phyloP scores from a whole-genome alignment of 2,888 invertebrate species.

The Drosophila glabriapex region DNA sequence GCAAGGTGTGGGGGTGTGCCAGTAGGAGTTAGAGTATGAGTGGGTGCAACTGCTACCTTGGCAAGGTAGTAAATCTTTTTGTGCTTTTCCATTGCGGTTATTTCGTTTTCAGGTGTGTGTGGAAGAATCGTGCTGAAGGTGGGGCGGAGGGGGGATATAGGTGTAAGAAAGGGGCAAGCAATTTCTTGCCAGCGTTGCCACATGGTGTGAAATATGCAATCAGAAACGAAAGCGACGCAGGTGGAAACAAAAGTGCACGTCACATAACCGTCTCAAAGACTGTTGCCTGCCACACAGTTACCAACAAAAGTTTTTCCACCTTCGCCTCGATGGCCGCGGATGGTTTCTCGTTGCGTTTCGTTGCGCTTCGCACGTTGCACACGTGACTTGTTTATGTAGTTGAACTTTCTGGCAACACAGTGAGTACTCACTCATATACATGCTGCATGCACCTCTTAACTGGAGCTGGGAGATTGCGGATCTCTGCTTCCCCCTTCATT shows the following conservation, averaged over 20 bases:
- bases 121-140: not conserved
- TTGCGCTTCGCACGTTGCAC: conserved; percentile 77
- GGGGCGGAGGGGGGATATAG: not conserved
- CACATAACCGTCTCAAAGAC: conserved; percentile 58
- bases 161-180: conserved; percentile 1
- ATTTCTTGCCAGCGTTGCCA: conserved; percentile 72
- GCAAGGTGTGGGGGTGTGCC: not conserved
- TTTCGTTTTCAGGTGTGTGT: conserved; percentile 35
- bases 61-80: conserved; percentile 77
- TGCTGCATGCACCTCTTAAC: conserved; percentile 26
- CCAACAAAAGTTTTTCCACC: conserved; percentile 50
- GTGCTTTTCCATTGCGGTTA: conserved; percentile 72
- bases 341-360: conserved; percentile 56
- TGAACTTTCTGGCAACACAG: conserved; percentile 56
- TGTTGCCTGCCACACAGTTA: conserved; percentile 37
- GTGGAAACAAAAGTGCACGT: conserved; percentile 67
- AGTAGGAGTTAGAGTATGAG: not conserved
- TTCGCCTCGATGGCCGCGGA: conserved; percentile 8
- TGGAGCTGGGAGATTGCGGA: conserved; percentile 18
- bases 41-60: conserved; percentile 26
- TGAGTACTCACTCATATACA: conserved; percentile 13
- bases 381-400: conserved; percentile 83
- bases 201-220: conserved; percentile 80
- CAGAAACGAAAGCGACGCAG: conserved; percentile 27
- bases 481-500: conserved; percentile 62